phyloP scores from a whole-genome alignment of 1,140 invertebrate genomes.

The Brevipalpus yothersi region DNA sequence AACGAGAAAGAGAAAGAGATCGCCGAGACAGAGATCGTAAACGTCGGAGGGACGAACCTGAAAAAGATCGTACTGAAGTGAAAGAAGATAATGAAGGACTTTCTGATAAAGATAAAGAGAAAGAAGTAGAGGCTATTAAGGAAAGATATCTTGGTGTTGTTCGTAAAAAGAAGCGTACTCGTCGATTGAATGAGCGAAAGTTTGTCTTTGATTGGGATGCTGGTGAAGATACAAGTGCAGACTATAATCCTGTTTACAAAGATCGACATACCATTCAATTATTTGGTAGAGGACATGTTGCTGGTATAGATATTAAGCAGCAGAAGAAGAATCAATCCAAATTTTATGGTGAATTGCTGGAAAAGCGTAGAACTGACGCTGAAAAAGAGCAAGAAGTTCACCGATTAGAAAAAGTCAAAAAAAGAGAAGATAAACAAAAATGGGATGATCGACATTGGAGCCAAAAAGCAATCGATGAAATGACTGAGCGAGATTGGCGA shows the following conservation, averaged over 20 bases:
- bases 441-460: conserved; percentile 99
- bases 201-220: conserved; percentile 99
- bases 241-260: conserved; percentile 93
- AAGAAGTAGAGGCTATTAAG: conserved; percentile 68
- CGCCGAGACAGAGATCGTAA: conserved; percentile 20
- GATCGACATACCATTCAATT: conserved; percentile 61
- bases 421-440: conserved; percentile 90
- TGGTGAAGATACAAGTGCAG: conserved; percentile 85
- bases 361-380: conserved; percentile 76
- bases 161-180: conserved; percentile 73
- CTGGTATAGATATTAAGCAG: conserved; percentile 54
- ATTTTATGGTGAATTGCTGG: conserved; percentile 89
- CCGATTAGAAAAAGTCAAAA: conserved; percentile 72
- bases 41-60: conserved; percentile 16
- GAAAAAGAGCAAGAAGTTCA: conserved; percentile 96
- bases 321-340: conserved; percentile 51
- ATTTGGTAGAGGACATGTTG: conserved; percentile 87
- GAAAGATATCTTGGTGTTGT: conserved; percentile 77
- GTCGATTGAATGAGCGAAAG: conserved; percentile 86
- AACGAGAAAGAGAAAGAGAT: conserved; percentile 16
- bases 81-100: conserved; percentile 11
- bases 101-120: conserved; percentile 48
- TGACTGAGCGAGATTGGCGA: conserved; percentile 98
- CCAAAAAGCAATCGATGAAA: conserved; percentile 75
- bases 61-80: neutral